Evolutionary conservation across 2,113 vertebrate genomes (phyloP).

Genomic region (Calonectris borealis): DNA sequence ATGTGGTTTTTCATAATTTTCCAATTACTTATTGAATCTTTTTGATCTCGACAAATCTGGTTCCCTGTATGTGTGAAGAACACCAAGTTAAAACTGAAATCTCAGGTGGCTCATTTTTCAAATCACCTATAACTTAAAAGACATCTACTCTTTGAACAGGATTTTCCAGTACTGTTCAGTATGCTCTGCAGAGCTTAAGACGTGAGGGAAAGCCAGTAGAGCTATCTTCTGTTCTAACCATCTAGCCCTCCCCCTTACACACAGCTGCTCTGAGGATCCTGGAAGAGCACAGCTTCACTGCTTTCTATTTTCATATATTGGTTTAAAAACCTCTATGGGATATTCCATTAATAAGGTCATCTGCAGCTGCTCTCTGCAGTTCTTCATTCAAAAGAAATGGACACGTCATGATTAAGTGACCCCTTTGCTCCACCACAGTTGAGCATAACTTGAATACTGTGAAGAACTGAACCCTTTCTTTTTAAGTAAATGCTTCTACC

Average conservation of each 20-base stretch:
- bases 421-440: background rate
- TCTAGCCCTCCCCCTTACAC: background rate
- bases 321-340: background rate
- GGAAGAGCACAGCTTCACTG: background rate
- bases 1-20: background rate
- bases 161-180: background rate
- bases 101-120: background rate
- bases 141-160: background rate
- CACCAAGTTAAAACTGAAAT: background rate
- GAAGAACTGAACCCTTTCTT: background rate
- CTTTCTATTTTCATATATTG: background rate
- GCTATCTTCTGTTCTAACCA: background rate
- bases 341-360: background rate
- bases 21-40: background rate
- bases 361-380: background rate
- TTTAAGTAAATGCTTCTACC: background rate
- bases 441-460: background rate
- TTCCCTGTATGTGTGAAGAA: background rate
- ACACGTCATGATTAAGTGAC: background rate
- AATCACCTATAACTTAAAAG: background rate
- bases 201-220: background rate
- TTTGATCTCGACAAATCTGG: background rate
- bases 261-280: background rate
- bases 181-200: background rate
- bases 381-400: background rate